Conservation (phyloP, 2,888 invertebrate species). For the Perizoma affinitatum region DNA sequence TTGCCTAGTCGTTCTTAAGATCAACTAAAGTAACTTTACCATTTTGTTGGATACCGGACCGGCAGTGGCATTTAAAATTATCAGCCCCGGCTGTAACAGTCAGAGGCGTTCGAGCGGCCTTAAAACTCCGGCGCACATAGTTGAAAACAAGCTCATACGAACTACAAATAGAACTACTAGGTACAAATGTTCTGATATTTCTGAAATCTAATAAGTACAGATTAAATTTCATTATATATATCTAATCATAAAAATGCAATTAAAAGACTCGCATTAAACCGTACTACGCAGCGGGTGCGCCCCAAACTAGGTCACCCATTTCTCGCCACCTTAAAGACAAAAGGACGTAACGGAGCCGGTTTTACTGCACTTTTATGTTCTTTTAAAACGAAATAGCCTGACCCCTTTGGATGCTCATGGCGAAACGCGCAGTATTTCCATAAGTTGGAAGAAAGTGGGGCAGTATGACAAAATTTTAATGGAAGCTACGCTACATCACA, state of each 20-base stretch:
- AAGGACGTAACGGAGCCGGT: conserved; percentile 56
- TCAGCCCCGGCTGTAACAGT: no score
- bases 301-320: conserved; percentile 79
- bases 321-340: conserved; percentile 58
- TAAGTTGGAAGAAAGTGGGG: conserved; percentile 45
- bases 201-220: conserved; percentile 3
- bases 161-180: no score
- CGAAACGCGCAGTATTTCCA: conserved; percentile 36
- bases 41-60: no score
- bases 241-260: conserved; percentile 60
- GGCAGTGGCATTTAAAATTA: no score
- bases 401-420: conserved; percentile 59
- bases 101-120: no score
- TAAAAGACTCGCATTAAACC: conserved; percentile 60
- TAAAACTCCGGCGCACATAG: no score
- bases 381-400: conserved; percentile 59
- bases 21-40: no score
- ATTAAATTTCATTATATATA: conserved; percentile 35
- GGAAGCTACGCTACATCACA: conserved; percentile 41
- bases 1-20: no score
- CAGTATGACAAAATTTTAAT: conserved; percentile 45
- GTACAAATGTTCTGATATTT: neutral
- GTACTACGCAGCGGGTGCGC: conserved; percentile 65
- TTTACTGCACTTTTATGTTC: conserved; percentile 56
- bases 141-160: no score